Evolutionary conservation across 2,888 invertebrate species (phyloP).

Genomic region (Drosophila fulvimacula): DNA sequence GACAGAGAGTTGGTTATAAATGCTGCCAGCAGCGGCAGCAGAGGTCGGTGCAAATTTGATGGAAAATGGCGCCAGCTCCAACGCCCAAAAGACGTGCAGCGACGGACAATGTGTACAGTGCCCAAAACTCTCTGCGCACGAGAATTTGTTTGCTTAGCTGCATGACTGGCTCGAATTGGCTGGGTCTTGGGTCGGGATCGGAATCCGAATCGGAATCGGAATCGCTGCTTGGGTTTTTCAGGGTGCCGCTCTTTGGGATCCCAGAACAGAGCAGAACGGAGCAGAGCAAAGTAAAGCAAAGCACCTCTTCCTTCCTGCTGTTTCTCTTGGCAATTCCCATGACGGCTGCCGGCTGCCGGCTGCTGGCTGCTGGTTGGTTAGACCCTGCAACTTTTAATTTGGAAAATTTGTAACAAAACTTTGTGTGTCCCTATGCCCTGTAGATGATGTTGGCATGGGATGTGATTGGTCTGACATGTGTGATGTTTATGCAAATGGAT

Average conservation of each 20-base stretch:
- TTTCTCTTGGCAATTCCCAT: constrained; percentile 23
- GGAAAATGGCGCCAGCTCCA: constrained; percentile 49
- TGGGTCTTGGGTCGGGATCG: neutral
- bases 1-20: constrained; percentile 13
- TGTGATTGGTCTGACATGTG: neutral
- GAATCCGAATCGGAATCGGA: neutral
- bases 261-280: constrained; percentile 1
- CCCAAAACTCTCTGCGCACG: constrained; percentile 15
- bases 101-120: constrained; percentile 4
- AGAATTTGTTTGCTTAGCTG: constrained; percentile 47
- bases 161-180: constrained; percentile 49
- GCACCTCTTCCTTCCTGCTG: constrained; percentile 28
- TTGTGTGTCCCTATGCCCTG: constrained; percentile 49
- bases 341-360: constrained; percentile 7
- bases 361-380: constrained; percentile 17
- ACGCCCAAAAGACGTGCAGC: constrained; percentile 29
- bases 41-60: constrained; percentile 46
- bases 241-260: constrained; percentile 16
- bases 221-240: constrained; percentile 1
- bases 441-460: neutral
- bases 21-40: constrained; percentile 5
- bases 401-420: constrained; percentile 71
- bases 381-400: constrained; percentile 70
- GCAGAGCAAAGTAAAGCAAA: constrained; percentile 3
- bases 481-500: neutral